Conservation (phyloP, 2,113 vertebrate species). For the Acanthochromis polyacanthus region DNA sequence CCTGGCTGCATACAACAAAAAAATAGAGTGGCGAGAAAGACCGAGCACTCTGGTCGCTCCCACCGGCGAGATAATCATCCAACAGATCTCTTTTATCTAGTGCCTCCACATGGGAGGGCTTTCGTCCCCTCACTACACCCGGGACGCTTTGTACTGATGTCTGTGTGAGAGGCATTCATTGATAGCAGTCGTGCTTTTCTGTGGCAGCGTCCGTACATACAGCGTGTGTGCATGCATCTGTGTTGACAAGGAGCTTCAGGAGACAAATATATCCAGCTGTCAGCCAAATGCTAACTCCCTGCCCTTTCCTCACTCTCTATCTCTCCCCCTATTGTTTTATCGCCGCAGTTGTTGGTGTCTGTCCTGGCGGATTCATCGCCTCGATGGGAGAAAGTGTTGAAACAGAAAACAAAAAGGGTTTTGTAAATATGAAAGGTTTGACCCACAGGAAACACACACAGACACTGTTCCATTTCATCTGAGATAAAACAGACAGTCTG, state of each 20-base stretch:
- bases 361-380: slow-evolving; percentile 1
- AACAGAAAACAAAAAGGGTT: background rate
- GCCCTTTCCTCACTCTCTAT: slow-evolving; percentile 28
- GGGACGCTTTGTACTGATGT: slow-evolving; percentile 46
- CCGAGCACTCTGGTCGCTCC: slow-evolving; percentile 21
- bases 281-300: slow-evolving; percentile 39
- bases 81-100: slow-evolving; percentile 69
- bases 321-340: slow-evolving; percentile 13
- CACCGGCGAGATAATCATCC: slow-evolving; percentile 58
- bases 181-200: slow-evolving; percentile 27
- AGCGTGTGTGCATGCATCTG: slow-evolving; percentile 2
- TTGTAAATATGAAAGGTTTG: slow-evolving; percentile 20
- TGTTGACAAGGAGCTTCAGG: slow-evolving; percentile 49
- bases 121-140: slow-evolving; percentile 12
- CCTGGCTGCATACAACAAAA: slow-evolving; percentile 1
- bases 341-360: slow-evolving; percentile 2
- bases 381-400: background rate
- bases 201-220: background rate
- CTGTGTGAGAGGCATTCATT: slow-evolving; percentile 12
- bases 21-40: slow-evolving; percentile 27
- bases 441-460: background rate
- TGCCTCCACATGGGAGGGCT: slow-evolving; percentile 37
- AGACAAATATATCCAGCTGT: slow-evolving; percentile 65
- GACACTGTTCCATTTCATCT: too few relatives aligned
- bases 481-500: slow-evolving; percentile 17